Conservation (phyloP, 2,797 vertebrate species). For the Rhodeus uyekii region DNA sequence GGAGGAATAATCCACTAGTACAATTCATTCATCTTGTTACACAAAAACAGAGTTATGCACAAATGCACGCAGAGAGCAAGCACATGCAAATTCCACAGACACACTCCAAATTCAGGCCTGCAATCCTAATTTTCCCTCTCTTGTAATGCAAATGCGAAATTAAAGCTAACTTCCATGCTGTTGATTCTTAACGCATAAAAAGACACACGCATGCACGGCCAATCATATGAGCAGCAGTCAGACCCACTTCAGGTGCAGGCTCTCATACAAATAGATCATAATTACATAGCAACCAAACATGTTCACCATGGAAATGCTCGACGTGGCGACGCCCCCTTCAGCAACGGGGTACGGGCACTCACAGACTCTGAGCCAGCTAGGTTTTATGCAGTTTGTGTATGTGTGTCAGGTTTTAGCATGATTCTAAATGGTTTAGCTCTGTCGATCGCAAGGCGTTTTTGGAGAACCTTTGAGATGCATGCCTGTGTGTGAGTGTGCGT, state of each 20-base stretch:
- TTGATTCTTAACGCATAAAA: conserved; percentile 46
- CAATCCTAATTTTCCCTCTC: conserved; percentile 16
- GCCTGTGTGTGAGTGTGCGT: not conserved
- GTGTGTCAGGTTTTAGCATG: not conserved
- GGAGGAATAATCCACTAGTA: not conserved
- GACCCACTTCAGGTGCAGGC: conserved; percentile 61
- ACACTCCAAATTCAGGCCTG: not conserved
- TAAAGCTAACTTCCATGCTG: conserved; percentile 35
- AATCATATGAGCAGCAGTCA: conserved; percentile 54
- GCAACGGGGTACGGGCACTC: conserved; percentile 44
- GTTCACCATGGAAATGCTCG: conserved; percentile 57
- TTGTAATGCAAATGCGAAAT: conserved; percentile 37
- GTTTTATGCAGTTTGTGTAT: conserved; percentile 35
- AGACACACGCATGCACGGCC: conserved; percentile 30
- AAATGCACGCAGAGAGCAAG: not conserved
- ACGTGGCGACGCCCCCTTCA: conserved; percentile 51
- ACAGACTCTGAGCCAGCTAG: conserved; percentile 41
- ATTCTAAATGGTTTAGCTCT: conserved; percentile 8
- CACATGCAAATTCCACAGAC: not conserved
- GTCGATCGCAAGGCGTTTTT: not conserved
- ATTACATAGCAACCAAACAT: conserved; percentile 64
- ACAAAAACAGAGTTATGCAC: not conserved
- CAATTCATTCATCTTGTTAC: not conserved
- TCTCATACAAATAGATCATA: conserved; percentile 60
- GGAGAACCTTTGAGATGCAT: not conserved